Evolutionary conservation across 92 coral and sea anemone genomes (phyloP).

Genomic region (Anthopleura xanthogrammica): DNA sequence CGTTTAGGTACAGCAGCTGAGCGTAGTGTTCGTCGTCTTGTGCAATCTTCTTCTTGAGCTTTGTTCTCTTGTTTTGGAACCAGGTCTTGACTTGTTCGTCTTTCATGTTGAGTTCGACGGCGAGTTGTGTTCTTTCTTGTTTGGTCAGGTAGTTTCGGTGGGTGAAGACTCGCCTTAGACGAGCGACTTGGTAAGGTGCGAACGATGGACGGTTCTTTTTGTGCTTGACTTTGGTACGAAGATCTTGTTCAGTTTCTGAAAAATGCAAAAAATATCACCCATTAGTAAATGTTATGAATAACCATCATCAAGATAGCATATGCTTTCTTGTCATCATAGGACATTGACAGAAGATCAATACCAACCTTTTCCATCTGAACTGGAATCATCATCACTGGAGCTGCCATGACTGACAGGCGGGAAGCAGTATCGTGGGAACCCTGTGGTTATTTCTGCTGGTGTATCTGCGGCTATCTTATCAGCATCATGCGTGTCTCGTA

Average conservation of each 20-base stretch:
- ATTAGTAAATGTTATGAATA: not conserved
- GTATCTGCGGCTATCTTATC: constrained; percentile 15
- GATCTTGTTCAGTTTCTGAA: not conserved
- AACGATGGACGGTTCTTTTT: constrained; percentile 20
- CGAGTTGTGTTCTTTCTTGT: constrained; percentile 23
- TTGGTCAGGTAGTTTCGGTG: constrained; percentile 11
- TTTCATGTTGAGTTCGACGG: constrained; percentile 27
- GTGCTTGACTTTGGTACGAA: not conserved
- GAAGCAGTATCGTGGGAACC: constrained; percentile 16
- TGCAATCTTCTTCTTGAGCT: constrained; percentile 23
- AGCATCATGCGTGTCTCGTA: constrained; percentile 22
- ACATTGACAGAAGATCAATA: not conserved
- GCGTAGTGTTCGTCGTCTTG: constrained; percentile 12
- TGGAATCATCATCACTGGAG: not conserved
- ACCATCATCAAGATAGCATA: too few relatives aligned
- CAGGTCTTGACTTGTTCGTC: constrained; percentile 37
- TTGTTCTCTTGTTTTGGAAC: constrained; percentile 34
- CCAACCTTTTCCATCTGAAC: not conserved
- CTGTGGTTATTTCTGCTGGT: constrained; percentile 13
- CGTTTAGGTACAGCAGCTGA: constrained; percentile 19
- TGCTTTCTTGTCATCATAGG: too few relatives aligned
- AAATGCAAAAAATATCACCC: not conserved
- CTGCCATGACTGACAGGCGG: not conserved
- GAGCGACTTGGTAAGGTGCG: constrained; percentile 7
- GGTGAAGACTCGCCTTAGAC: constrained; percentile 8